Evolutionary conservation across 2,113 vertebrate genomes (phyloP).

Genomic region (Vanacampus margaritifer): DNA sequence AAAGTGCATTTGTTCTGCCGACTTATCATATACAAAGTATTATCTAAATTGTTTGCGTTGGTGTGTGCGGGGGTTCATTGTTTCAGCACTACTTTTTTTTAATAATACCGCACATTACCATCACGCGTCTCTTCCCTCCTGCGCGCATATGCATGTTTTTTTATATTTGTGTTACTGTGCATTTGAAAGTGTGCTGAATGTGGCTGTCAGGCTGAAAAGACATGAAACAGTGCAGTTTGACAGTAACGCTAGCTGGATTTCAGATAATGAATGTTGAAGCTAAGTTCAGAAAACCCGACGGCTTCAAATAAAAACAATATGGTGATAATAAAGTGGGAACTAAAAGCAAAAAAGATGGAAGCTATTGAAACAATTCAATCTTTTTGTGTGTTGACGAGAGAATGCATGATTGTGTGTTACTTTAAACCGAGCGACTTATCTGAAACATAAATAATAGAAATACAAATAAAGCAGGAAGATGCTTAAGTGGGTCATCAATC

Average conservation of each 20-base stretch:
- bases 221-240: slow-evolving; percentile 66
- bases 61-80: slow-evolving; percentile 11
- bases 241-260: slow-evolving; percentile 41
- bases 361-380: neutral
- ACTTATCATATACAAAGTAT: slow-evolving; percentile 33
- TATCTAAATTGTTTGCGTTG: slow-evolving; percentile 23
- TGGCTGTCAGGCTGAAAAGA: slow-evolving; percentile 58
- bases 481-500: slow-evolving; percentile 63
- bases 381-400: slow-evolving; percentile 13
- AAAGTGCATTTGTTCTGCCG: slow-evolving; percentile 13
- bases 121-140: slow-evolving; percentile 25
- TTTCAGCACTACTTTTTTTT: neutral
- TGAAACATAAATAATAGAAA: slow-evolving; percentile 50
- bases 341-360: slow-evolving; percentile 8
- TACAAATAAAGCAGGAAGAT: slow-evolving; percentile 30
- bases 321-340: slow-evolving; percentile 19
- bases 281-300: slow-evolving; percentile 50
- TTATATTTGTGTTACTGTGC: slow-evolving; percentile 14
- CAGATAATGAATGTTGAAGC: slow-evolving; percentile 63
- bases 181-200: slow-evolving; percentile 17
- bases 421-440: slow-evolving; percentile 32
- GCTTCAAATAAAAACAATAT: slow-evolving; percentile 49
- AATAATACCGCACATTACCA: slow-evolving; percentile 11
- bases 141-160: slow-evolving; percentile 13
- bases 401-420: slow-evolving; percentile 15